Base-by-base conservation (phyloP, 2,888 invertebrate genomes). In the Cephus pygmeus region DNA sequence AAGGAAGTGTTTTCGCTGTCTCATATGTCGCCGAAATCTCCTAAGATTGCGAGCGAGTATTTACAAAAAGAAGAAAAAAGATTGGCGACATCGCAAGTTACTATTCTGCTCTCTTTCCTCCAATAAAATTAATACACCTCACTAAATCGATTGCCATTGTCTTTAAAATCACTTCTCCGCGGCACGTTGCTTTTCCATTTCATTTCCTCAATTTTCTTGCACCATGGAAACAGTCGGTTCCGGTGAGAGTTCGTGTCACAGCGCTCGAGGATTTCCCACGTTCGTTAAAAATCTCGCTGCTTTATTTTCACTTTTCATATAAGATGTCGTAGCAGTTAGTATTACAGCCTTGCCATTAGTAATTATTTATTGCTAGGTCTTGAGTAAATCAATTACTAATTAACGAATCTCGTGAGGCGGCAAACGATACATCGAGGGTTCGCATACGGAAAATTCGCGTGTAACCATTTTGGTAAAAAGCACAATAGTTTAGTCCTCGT, bases 1-100 rank as follows among this genome's bases (percentile, higher is more conserved):
- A 23, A 56, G 56, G 23, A 56, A 56, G 23, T 15, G 2, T 23
- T 23, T 56, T 56, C 56, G 23, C 23, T 56, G 6, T 56, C 2
- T 56, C 9, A 23, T 23, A 15, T 56, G 56, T 56, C 56, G 9
- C 56, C 56, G 56, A 23, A 56, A 56, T 56, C 56, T 56, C 23
- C 23, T 56, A 56, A 56, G 56, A 76, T 80, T 77, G 80, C 78
- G 79, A 85, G 82, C 82, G 80, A 86, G 83, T 87, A 86, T 87
- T 84, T 86, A 86, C 85, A 86, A 83, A 84, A 56, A 56, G 15
- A 56, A 56, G 15, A 40, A 40, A 23, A 40, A 56, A 56, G 56
- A 56, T 56, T 15, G 23, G 56, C 56, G 23, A 56, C 56, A 56
- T 56, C 23, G 56, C 56, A 56, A 56, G 23, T 56, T 23, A 56